Evolutionary conservation across 2,888 invertebrate genomes (phyloP), one percentile per base, ranked within the genome.

Genomic region (Geophilus truncorum): DNA sequence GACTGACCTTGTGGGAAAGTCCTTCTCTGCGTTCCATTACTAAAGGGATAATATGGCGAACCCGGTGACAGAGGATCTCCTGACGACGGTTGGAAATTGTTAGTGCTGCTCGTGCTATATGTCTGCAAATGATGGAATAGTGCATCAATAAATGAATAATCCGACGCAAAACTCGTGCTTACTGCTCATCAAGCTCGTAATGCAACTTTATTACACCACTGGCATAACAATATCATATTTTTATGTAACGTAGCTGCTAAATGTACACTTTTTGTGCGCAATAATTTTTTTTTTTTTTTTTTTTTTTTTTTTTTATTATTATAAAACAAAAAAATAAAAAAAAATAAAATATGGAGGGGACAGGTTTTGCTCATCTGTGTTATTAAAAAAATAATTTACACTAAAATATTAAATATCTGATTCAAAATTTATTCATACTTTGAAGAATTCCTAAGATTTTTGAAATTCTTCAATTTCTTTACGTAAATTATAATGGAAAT

Each of bases 21-120:
- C 77, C 81, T 80, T 40, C 81, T 62, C 76, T 80, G 81, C 34
- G 81, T 78, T 78, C 81, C 81, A 79, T 81, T 81, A 76, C 80
- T 81, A 76, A 81, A 81, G 57, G 81, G 81, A 81, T 80, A 81
- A 79, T 81, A 81, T n/a, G 81, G 81, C 21, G 81, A 81, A 45
- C 81, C 81, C 7, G 81, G 81, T 28, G 81, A 77, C 34, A 81
- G 32, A 34, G 81, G 78, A 28, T 81, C 81, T 34, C 80, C 28
- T 18, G 80, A 78, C 18, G 75, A 36, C 18, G 76, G 57, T 23
- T 34, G 51, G 28, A 25, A 45, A 51, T 79, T 79, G 18, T 51
- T 51, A 18, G n/a, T 51, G 51, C 51, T 51, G 51, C 18, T 51
- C 51, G 51, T 51, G 32, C 51, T 79, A 51, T 79, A 79, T 79